Conservation (phyloP, 2,797 vertebrate genomes). For the Sebastes cheni region DNA sequence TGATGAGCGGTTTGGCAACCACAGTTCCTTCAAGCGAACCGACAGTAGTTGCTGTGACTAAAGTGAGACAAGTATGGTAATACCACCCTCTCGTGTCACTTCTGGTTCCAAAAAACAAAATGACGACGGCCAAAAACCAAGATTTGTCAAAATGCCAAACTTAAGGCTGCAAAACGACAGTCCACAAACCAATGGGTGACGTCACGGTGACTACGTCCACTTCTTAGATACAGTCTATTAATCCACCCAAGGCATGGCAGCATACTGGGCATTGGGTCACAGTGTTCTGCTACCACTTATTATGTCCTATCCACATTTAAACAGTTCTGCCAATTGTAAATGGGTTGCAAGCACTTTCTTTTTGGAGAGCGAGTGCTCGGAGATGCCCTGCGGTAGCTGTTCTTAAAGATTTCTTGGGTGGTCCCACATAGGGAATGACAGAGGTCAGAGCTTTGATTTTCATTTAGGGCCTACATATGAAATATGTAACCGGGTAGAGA, state of each 20-base stretch:
- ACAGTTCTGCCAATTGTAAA: background rate
- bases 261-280: background rate
- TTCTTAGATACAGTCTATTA: background rate
- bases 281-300: background rate
- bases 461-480: background rate
- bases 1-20: no score
- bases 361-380: background rate
- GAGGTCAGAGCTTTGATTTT: background rate
- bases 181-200: no score
- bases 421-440: background rate
- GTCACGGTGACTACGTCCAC: background rate
- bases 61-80: no score
- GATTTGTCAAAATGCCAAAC: background rate
- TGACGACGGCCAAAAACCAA: background rate
- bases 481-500: background rate
- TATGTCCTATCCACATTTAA: background rate
- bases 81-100: no score
- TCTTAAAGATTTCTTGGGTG: background rate
- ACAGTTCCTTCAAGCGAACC: no score
- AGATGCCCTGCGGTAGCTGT: background rate
- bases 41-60: no score
- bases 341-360: background rate
- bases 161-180: background rate
- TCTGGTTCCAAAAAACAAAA: background rate
- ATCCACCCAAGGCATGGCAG: no score